Base-by-base conservation (phyloP, 2,113 vertebrate genomes). In the Chloebia gouldiae region DNA sequence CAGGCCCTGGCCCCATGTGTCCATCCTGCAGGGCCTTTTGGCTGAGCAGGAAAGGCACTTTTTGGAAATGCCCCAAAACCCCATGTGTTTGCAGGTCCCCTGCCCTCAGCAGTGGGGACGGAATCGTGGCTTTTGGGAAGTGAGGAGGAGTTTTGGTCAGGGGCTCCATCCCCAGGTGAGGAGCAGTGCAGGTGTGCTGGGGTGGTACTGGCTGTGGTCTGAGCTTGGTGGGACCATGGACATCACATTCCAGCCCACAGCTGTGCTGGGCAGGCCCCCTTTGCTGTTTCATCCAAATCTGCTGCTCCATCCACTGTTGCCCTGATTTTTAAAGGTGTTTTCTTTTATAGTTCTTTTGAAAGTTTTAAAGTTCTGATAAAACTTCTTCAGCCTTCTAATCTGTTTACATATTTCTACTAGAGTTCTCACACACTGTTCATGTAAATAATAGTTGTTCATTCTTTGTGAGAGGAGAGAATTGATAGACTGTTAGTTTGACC, bases 1-100 rank as follows among this genome's bases (percentile, higher is more conserved):
- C 20, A 44, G 4, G 54, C 27, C 4, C 27, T 50, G 10, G 13
- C 23, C 28, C 63, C 1, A 0, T 0, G 6, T 28, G 40, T 15
- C 14, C 39, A 10, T 53, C 80, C 31, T 70, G 17, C 2, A 8
- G 53, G 30, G 35, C 28, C 20, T 37, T 44, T 6, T 5, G 28
- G 16, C 8, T 16, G 47, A 51, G 47, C 8, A 2, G 18, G 44
- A 66, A 68, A n/a, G 71, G 24, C 42, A 11, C 2, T 2, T 63
- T 22, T 37, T 31, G 19, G n/a, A 35, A 60, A 14, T 6, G 9
- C 27, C 19, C 30, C 13, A 1, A 35, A 33, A 8, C 11, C 13
- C 25, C 15, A 17, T 13, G 13, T 57, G 25, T 45, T 45, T 59
- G 39, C 20, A 50, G 39, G 6, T 28, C 5, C 31, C 21, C 14